Evolutionary conservation across 2,113 vertebrate genomes (phyloP).

Genomic region (Menidia beryllina): DNA sequence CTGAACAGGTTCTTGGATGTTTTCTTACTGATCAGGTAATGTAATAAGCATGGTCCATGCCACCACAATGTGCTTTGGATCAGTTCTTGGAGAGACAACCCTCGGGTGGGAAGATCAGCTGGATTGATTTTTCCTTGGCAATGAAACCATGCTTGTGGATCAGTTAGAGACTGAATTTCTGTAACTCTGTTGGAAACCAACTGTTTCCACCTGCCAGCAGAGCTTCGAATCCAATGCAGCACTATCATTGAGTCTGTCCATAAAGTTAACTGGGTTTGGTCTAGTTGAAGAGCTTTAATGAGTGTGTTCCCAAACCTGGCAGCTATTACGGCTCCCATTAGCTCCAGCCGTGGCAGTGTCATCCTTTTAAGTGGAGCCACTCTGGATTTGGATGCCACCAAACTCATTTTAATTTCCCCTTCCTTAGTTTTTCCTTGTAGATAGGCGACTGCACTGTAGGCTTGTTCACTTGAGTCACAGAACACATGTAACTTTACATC

Average conservation of each 20-base stretch:
- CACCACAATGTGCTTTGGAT: slow-evolving; percentile 30
- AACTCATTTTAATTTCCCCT: background rate
- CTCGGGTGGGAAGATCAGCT: slow-evolving; percentile 28
- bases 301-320: slow-evolving; percentile 19
- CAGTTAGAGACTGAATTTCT: slow-evolving; percentile 29
- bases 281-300: slow-evolving; percentile 20
- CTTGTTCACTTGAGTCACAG: background rate
- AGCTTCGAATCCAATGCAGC: slow-evolving; percentile 30
- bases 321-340: slow-evolving; percentile 1
- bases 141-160: slow-evolving; percentile 28
- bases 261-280: slow-evolving; percentile 5
- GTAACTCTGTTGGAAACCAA: slow-evolving; percentile 35
- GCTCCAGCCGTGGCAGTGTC: background rate
- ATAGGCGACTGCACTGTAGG: background rate
- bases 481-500: background rate
- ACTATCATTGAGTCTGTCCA: slow-evolving; percentile 56
- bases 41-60: slow-evolving; percentile 21
- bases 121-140: slow-evolving; percentile 26
- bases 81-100: slow-evolving; percentile 2
- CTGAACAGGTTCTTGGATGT: background rate
- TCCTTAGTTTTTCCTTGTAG: background rate
- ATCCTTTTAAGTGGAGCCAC: background rate
- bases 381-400: background rate
- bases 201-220: slow-evolving; percentile 18
- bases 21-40: background rate